A percentile compares a stretch with the other conserved stretches of the same genome.
These are phyloP conservation scores for Axis porcinus DNA, from an alignment of 2,113 vertebrate genomes.

Conservation along the genomic window DNA sequence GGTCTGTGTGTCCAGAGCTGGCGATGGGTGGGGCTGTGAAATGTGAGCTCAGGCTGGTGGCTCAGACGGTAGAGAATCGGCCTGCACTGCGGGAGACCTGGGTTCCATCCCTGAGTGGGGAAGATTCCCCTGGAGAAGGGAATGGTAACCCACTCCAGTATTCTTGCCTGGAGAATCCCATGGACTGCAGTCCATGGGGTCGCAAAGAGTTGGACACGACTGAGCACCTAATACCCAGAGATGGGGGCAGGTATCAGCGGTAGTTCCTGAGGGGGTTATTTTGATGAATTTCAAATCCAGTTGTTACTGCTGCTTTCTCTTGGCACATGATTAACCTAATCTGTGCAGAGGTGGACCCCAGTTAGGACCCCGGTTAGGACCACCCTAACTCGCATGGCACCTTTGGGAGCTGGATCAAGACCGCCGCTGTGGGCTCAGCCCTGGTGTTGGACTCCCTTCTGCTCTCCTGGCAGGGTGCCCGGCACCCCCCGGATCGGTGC, in stretches of 20 bases:
- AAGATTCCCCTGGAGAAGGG: not conserved
- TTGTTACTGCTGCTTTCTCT: not conserved
- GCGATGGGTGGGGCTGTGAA: fast-evolving
- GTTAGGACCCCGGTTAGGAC: not conserved
- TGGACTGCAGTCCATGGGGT: not conserved
- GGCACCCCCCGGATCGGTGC: fast-evolving
- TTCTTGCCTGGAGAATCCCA: not conserved
- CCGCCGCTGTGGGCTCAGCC: not conserved
- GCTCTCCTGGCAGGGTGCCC: not conserved
- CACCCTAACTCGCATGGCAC: fast-evolving
- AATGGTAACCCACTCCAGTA: not conserved
- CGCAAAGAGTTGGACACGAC: fast-evolving
- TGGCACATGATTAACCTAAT: not conserved
- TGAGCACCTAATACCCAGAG: not conserved
- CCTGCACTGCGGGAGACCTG: not conserved
- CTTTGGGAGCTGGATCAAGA: not conserved
- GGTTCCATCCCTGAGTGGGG: not conserved
- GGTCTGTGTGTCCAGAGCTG: fast-evolving
- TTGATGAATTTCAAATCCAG: not conserved
- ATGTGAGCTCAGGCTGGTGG: not conserved
- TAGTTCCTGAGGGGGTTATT: not conserved
- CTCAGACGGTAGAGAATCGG: not conserved
- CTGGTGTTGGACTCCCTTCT: not conserved
- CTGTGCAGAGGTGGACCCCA: fast-evolving
- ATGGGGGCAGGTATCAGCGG: fast-evolving